These are phyloP conservation scores for Fistularia commersonii DNA, from an alignment of 2,797 vertebrate species.

Conservation along the genomic window DNA sequence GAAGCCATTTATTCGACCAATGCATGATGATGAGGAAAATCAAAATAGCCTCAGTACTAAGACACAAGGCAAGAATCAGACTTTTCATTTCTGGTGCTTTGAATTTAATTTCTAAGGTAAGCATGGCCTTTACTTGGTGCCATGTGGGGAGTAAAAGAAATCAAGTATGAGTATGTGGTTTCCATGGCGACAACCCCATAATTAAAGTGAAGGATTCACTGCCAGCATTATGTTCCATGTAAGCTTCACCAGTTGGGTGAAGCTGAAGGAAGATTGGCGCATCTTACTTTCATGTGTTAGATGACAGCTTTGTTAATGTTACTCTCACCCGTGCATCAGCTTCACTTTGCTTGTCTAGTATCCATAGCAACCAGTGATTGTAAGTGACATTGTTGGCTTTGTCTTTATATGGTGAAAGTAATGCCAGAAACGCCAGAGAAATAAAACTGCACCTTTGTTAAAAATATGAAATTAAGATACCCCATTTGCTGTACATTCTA, in stretches of 20 bases:
- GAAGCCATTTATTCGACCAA: neutral
- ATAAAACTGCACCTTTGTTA: slow-evolving; percentile 26
- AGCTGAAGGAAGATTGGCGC: slow-evolving; percentile 43
- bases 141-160: slow-evolving; percentile 51
- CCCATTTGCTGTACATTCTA: neutral
- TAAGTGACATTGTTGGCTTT: slow-evolving; percentile 30
- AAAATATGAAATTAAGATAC: neutral
- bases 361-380: slow-evolving; percentile 46
- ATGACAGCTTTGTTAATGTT: slow-evolving; percentile 72
- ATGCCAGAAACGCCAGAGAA: slow-evolving; percentile 25
- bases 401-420: slow-evolving; percentile 28
- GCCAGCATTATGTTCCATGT: slow-evolving; percentile 57
- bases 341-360: slow-evolving; percentile 30
- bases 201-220: slow-evolving; percentile 46
- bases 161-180: slow-evolving; percentile 54
- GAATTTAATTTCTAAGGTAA: slow-evolving; percentile 47
- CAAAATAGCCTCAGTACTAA: too few relatives aligned
- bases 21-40: slow-evolving; percentile 5
- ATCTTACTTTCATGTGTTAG: slow-evolving; percentile 59
- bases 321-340: slow-evolving; percentile 35
- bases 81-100: slow-evolving; percentile 55
- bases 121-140: slow-evolving; percentile 55
- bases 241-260: slow-evolving; percentile 51
- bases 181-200: slow-evolving; percentile 62
- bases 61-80: slow-evolving; percentile 19